A percentile compares a stretch with the other conserved stretches of the same genome.
These are phyloP conservation scores for Ectropis grisescens DNA, from an alignment of 1,140 invertebrate species.

Conservation along the genomic window DNA sequence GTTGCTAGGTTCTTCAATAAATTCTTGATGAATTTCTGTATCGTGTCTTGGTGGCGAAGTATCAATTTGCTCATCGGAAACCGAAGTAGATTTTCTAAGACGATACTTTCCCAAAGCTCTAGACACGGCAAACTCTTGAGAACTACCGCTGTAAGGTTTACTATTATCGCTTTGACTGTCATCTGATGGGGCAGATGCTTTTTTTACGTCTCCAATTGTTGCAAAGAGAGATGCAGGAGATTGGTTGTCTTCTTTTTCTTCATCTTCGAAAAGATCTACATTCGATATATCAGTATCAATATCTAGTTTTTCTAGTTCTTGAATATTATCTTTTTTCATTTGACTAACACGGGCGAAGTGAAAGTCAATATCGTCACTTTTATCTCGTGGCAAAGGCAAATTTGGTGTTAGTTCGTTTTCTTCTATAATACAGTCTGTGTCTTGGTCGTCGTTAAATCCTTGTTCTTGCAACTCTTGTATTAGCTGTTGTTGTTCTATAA, in stretches of 20 bases:
- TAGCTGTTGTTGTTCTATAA: conserved; percentile 63
- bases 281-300: conserved; percentile 72
- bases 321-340: conserved; percentile 62
- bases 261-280: conserved; percentile 72
- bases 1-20: conserved; percentile 23
- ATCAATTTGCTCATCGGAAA: conserved; percentile 75
- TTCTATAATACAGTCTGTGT: conserved; percentile 36
- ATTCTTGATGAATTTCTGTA: conserved; percentile 48
- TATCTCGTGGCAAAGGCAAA: conserved; percentile 41
- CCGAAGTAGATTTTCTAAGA: conserved; percentile 79
- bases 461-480: conserved; percentile 64
- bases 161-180: conserved; percentile 73
- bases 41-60: conserved; percentile 65
- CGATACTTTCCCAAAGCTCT: conserved; percentile 86
- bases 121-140: conserved; percentile 86
- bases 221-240: conserved; percentile 78
- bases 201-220: conserved; percentile 80
- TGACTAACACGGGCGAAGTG: conserved; percentile 64
- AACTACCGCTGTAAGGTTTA: conserved; percentile 57
- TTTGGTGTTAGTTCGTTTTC: conserved; percentile 38
- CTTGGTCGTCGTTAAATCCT: conserved; percentile 38
- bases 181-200: conserved; percentile 70
- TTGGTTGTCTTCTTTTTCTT: conserved; percentile 73
- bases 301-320: conserved; percentile 63
- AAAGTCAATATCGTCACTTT: conserved; percentile 62